phyloP scores from a whole-genome alignment of 2,888 invertebrate species.

The Dione vanillae region DNA sequence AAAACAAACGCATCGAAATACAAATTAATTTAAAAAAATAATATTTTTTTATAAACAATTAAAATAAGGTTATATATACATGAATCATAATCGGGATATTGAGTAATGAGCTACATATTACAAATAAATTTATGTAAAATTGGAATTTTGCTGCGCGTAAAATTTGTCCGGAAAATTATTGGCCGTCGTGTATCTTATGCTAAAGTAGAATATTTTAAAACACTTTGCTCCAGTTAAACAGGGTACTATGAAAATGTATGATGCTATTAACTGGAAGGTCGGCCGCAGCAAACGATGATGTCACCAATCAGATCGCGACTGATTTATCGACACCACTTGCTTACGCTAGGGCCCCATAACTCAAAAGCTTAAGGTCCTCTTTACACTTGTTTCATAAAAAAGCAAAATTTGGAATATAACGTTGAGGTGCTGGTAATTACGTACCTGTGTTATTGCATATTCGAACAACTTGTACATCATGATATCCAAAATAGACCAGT shows the following conservation, averaged over 20 bases:
- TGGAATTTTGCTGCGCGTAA: slow-evolving; percentile 5
- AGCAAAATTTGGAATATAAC: not conserved
- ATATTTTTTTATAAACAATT: too few species aligned
- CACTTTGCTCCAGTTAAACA: slow-evolving; percentile 61
- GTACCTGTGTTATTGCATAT: too few species aligned
- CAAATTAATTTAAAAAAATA: too few species aligned
- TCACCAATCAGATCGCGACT: slow-evolving; percentile 72
- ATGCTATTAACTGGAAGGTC: slow-evolving; percentile 75
- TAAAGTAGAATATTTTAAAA: slow-evolving; percentile 65
- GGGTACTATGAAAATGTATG: slow-evolving; percentile 68
- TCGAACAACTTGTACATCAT: too few species aligned
- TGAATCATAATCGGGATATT: not conserved
- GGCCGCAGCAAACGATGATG: slow-evolving; percentile 70
- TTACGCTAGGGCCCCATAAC: slow-evolving; percentile 59
- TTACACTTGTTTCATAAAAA: slow-evolving; percentile 3
- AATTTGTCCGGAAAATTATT: slow-evolving; percentile 28
- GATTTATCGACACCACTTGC: slow-evolving; percentile 73
- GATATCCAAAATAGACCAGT: too few species aligned
- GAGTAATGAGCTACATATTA: too few species aligned
- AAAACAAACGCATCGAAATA: too few species aligned
- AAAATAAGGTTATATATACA: too few species aligned
- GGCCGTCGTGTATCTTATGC: slow-evolving; percentile 49
- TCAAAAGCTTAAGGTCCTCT: not conserved
- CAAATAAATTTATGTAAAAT: slow-evolving; percentile 1
- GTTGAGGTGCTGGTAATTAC: too few species aligned